Percentiles rank a stretch among this genome's conserved stretches.
Conservation (phyloP, 2,797 vertebrate genomes). For the Onychomys leucogaster region DNA sequence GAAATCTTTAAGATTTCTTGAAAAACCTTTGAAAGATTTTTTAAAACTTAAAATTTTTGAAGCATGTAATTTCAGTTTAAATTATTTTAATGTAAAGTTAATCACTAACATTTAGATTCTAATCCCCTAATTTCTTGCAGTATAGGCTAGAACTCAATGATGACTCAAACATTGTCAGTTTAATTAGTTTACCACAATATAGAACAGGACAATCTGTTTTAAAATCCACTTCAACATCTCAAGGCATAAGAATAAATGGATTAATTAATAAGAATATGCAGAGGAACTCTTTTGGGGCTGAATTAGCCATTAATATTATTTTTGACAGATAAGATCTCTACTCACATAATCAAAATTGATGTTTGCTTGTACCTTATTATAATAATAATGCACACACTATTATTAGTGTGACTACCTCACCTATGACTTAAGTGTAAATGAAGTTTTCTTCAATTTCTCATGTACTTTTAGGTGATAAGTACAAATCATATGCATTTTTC, state of each 20-base stretch:
- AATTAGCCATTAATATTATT: neutral
- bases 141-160: neutral
- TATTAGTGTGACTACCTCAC: conserved; percentile 49
- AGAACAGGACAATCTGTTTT: neutral
- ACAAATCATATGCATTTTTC: neutral
- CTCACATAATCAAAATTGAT: neutral
- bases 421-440: conserved; percentile 39
- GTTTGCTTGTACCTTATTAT: neutral
- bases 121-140: neutral
- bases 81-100: neutral
- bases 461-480: conserved; percentile 1
- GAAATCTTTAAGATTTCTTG: neutral
- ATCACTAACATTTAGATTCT: neutral
- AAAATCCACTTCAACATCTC: neutral
- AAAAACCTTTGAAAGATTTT: neutral
- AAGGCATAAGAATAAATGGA: neutral
- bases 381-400: neutral
- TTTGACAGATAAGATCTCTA: neutral
- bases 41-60: neutral
- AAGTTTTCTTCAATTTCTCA: conserved; percentile 52
- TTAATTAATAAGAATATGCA: neutral
- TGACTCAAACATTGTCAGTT: neutral
- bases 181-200: neutral
- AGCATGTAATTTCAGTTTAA: neutral
- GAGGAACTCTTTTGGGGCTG: neutral